Conservation (phyloP, 2,797 vertebrate genomes). For the Oreortyx pictus region DNA sequence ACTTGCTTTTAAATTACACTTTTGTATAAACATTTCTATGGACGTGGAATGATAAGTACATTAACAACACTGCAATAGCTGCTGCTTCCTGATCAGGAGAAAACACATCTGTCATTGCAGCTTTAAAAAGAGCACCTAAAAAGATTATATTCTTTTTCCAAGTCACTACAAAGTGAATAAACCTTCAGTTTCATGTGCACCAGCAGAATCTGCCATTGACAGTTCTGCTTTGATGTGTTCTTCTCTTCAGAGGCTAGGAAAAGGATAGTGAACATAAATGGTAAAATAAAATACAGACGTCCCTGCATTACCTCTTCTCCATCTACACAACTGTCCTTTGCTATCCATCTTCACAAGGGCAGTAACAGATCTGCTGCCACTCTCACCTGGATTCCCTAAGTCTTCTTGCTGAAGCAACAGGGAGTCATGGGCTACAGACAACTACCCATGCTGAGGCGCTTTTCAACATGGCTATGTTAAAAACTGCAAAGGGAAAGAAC, state of each 20-base stretch:
- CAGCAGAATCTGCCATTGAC: not conserved
- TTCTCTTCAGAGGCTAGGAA: not conserved
- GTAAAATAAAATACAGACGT: not conserved
- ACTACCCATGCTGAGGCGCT: not conserved
- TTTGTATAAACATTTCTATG: not conserved
- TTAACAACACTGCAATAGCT: not conserved
- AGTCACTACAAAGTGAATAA: not conserved
- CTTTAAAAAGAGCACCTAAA: not conserved
- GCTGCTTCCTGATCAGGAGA: not conserved
- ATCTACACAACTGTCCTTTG: not conserved
- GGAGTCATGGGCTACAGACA: not conserved
- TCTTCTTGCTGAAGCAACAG: not conserved
- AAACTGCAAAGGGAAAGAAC: not conserved
- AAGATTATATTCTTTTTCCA: not conserved
- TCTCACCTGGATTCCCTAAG: not conserved
- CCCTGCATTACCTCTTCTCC: not conserved
- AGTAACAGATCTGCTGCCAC: not conserved
- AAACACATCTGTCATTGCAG: not conserved
- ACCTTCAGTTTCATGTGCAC: not conserved
- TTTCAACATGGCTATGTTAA: not conserved
- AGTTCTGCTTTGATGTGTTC: not conserved
- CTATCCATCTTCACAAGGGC: not conserved
- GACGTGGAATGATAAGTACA: not conserved
- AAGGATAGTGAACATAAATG: not conserved
- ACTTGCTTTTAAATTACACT: not conserved